phyloP scores from a whole-genome alignment of 2,113 vertebrate genomes.

The Zingel zingel region DNA sequence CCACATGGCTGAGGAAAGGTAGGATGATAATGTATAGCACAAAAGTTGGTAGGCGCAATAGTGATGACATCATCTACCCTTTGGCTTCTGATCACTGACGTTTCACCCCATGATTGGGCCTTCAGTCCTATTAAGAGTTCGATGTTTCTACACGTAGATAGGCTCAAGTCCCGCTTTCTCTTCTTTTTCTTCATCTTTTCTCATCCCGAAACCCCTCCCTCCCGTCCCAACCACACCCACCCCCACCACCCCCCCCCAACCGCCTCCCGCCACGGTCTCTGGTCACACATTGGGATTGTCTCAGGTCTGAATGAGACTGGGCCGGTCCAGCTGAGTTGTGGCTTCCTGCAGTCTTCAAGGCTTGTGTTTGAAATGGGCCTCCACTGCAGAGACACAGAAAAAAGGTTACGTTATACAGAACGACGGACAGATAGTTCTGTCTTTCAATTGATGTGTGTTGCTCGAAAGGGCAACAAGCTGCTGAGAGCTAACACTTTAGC shows the following conservation, averaged over 20 bases:
- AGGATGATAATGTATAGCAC: constrained; percentile 53
- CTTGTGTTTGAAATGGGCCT: constrained; percentile 99
- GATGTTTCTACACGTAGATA: constrained; percentile 21
- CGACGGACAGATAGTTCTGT: background rate
- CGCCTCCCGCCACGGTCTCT: constrained; percentile 16
- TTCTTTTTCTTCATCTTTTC: background rate
- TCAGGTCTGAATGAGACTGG: constrained; percentile 58
- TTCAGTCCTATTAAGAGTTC: constrained; percentile 31
- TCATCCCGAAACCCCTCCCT: background rate
- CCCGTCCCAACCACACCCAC: background rate
- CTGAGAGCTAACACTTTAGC: too few relatives aligned
- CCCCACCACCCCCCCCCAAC: background rate
- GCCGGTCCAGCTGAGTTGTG: constrained; percentile 27
- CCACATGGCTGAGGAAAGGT: constrained; percentile 47
- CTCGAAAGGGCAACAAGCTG: background rate
- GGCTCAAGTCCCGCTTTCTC: background rate
- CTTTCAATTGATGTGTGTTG: background rate
- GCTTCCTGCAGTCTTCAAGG: constrained; percentile 82
- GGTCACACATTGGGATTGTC: constrained; percentile 28
- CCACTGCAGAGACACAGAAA: constrained; percentile 86
- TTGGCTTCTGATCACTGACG: background rate
- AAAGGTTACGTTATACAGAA: background rate
- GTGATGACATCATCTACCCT: constrained; percentile 66
- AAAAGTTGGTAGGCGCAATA: constrained; percentile 44
- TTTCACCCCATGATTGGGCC: background rate